Percentiles rank a stretch among this genome's conserved stretches.
Conservation (phyloP, 2,888 invertebrate genomes). For the Drosophila niveifrons region DNA sequence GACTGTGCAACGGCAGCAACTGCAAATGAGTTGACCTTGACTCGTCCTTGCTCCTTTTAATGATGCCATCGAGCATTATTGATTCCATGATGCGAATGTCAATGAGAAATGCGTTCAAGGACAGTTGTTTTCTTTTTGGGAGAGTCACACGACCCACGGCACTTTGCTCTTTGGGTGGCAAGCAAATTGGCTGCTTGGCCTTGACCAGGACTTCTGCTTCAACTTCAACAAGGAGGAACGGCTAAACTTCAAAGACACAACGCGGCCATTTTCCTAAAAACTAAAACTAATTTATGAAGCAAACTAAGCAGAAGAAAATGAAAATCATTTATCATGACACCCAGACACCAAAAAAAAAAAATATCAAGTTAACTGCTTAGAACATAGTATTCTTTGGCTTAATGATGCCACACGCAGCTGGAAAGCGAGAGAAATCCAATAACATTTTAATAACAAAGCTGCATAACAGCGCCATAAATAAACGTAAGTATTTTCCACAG, state of each 20-base stretch:
- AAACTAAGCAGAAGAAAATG: slow-evolving; percentile 48
- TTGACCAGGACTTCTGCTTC: slow-evolving; percentile 27
- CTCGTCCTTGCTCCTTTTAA: slow-evolving; percentile 29
- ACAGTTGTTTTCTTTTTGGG: slow-evolving; percentile 6
- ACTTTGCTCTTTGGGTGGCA: slow-evolving; percentile 67
- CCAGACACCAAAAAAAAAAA: slow-evolving; percentile 29
- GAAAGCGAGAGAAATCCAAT: slow-evolving; percentile 81
- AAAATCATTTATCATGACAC: slow-evolving; percentile 79
- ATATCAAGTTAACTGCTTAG: slow-evolving; percentile 44
- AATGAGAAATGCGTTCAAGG: slow-evolving; percentile 50
- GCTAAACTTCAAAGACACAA: slow-evolving; percentile 61
- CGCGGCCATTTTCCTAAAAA: slow-evolving; percentile 64
- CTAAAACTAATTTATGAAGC: slow-evolving; percentile 67
- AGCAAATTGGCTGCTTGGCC: slow-evolving; percentile 45
- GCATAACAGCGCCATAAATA: slow-evolving; percentile 69
- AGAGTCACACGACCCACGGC: slow-evolving; percentile 74
- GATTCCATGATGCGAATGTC: slow-evolving; percentile 26
- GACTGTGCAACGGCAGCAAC: slow-evolving; percentile 71
- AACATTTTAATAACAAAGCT: slow-evolving; percentile 82
- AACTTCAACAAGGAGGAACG: slow-evolving; percentile 2
- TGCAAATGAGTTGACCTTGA: slow-evolving; percentile 68
- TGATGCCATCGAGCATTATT: slow-evolving; percentile 12
- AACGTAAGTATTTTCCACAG: slow-evolving; percentile 69
- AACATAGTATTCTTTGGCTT: slow-evolving; percentile 29
- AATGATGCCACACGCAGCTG: slow-evolving; percentile 66